Percentiles rank a stretch among this genome's conserved stretches.
Conservation (phyloP, 2,888 invertebrate genomes). For the Cryptocephalus moraei region DNA sequence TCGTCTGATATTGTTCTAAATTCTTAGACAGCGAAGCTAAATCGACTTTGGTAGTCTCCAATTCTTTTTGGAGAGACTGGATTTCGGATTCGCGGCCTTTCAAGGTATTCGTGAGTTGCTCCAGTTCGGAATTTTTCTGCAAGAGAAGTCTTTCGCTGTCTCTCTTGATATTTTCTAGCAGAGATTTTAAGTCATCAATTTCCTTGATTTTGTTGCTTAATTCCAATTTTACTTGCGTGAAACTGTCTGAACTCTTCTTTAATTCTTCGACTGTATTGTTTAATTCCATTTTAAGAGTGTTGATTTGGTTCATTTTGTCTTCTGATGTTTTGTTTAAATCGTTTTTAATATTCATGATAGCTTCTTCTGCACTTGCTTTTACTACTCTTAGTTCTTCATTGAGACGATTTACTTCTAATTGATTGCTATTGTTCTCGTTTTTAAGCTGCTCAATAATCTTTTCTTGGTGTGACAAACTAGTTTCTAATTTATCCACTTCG, state of each 20-base stretch:
- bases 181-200: neutral
- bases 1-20: constrained; percentile 30
- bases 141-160: neutral
- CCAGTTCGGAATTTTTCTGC: neutral
- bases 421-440: neutral
- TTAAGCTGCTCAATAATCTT: constrained; percentile 38
- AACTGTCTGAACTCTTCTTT: neutral
- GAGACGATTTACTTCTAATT: constrained; percentile 8
- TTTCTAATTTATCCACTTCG: neutral
- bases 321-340: constrained; percentile 9
- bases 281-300: neutral
- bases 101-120: constrained; percentile 3
- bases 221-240: neutral
- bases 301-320: constrained; percentile 3
- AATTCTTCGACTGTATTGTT: neutral
- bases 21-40: constrained; percentile 25
- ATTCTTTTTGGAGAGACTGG: constrained; percentile 30
- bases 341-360: constrained; percentile 4
- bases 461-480: constrained; percentile 1
- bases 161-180: neutral
- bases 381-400: constrained; percentile 13
- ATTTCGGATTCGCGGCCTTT: constrained; percentile 6
- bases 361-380: constrained; percentile 3
- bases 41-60: constrained; percentile 31
- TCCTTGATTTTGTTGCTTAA: neutral